A percentile compares a stretch with the other conserved stretches of the same genome.
Conservation (phyloP, 2,888 invertebrate species). For the Vanessa cardui region DNA sequence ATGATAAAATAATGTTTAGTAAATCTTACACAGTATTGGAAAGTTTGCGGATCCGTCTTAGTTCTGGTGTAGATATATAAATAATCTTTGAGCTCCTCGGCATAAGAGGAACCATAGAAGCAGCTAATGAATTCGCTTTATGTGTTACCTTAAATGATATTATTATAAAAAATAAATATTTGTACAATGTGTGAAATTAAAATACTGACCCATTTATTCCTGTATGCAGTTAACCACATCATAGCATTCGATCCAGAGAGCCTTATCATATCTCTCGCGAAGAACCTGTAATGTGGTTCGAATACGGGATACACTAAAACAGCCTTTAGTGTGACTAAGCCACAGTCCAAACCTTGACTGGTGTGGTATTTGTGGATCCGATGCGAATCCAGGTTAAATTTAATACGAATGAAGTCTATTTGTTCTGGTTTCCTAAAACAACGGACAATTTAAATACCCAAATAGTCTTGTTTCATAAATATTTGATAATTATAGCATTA, state of each 20-base stretch:
- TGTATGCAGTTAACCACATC: constrained; percentile 69
- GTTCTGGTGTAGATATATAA: constrained; percentile 49
- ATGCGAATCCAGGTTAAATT: constrained; percentile 60
- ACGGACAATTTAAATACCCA: neutral
- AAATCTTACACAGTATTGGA: constrained; percentile 53
- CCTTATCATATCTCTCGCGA: constrained; percentile 85
- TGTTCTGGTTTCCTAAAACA: constrained; percentile 61
- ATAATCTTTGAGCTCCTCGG: constrained; percentile 60
- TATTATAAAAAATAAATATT: too few species aligned
- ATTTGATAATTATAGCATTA: neutral
- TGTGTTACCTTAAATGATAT: constrained; percentile 52
- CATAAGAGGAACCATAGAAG: constrained; percentile 65
- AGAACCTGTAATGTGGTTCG: constrained; percentile 78
- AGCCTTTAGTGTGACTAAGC: constrained; percentile 56
- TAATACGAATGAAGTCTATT: constrained; percentile 59
- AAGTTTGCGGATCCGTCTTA: constrained; percentile 48
- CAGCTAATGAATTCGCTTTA: constrained; percentile 63
- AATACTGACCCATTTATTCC: constrained; percentile 66
- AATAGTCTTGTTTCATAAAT: too few species aligned
- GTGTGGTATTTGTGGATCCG: constrained; percentile 64
- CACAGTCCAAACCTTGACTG: constrained; percentile 49
- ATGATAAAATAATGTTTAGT: too few species aligned
- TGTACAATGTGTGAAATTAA: too few species aligned
- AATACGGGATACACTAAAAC: constrained; percentile 82
- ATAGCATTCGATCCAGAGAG: constrained; percentile 69